Evolutionary conservation across 2,888 invertebrate genomes (phyloP), one percentile per base, ranked within the genome.

Genomic region (Nasonia oneida): DNA sequence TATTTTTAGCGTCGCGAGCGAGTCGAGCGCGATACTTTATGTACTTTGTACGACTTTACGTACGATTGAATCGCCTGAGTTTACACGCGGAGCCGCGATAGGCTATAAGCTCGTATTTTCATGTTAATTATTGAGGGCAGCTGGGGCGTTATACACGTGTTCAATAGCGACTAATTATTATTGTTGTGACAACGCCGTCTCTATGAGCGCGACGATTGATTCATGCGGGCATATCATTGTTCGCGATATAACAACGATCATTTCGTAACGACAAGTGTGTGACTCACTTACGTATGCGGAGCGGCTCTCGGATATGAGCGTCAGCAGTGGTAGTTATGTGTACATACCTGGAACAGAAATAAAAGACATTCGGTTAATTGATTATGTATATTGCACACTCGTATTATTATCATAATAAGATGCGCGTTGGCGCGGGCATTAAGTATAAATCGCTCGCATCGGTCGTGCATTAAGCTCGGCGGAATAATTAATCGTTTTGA

Each of bases 341-440:
- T 61, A 82, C 88, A 80, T 88, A 88, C 88, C 88, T 88, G 88
- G 12, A 88, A 88, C 88, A 88, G 29, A 88, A 83, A 84, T 79
- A 84, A 81, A 74, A 82, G n/a, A 73, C 37, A 84, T 42, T 73
- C 2, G 42, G 14, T 84, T 70, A n/a, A 70, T 81, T 83, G 10
- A 86, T 67, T 74, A 12, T 67, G 67, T 29, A 33, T 29, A 67
- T 67, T 61, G 29, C 29, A 67, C 10, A 4, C 14, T 2, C 0
- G 29, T 33, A 67, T 33, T 67, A 33, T 12, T 33, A 67, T 29
- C 33, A 67, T 67, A 67, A 14, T 29, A 67, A 12, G 67, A 67
- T 61, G 23, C n/a, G n/a, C 57, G 2, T 2, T 47, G 47, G 57
- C 23, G 57, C 23, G 57, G n/a, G n/a, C 8, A 23, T 23, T n/a